These are phyloP conservation scores for Ptilorrhoa leucosticta DNA, from an alignment of 2,113 vertebrate genomes.

Conservation along the genomic window DNA sequence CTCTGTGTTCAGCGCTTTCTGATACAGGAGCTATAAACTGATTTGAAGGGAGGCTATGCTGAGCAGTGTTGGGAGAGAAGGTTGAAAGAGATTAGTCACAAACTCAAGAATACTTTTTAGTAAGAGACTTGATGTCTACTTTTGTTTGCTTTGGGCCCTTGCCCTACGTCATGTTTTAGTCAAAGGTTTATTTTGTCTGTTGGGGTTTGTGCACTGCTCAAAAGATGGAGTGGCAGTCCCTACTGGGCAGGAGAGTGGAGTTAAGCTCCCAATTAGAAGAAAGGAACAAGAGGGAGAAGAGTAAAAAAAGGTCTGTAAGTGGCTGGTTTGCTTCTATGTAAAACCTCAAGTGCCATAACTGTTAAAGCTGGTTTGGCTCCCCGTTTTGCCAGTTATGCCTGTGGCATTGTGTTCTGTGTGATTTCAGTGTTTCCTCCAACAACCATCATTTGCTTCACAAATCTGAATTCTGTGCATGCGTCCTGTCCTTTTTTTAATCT, in stretches of 20 bases:
- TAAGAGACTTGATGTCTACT: background rate
- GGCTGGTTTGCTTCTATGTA: background rate
- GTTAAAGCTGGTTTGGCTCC: background rate
- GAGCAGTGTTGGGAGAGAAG: background rate
- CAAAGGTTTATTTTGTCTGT: background rate
- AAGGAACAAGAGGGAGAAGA: background rate
- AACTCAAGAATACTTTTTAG: background rate
- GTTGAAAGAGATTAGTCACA: background rate
- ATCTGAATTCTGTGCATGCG: background rate
- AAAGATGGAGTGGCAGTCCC: background rate
- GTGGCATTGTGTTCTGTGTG: background rate
- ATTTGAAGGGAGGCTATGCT: background rate
- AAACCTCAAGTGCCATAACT: background rate
- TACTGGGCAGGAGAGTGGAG: background rate
- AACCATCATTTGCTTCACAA: background rate
- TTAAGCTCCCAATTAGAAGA: background rate
- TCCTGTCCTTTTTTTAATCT: background rate
- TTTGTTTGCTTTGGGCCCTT: background rate
- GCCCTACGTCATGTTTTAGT: background rate
- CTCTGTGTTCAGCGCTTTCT: background rate
- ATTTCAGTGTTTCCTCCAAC: background rate
- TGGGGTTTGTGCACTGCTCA: background rate
- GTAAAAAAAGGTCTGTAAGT: background rate
- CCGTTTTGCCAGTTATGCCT: background rate
- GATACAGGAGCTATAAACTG: background rate